Evolutionary conservation across 2,797 vertebrate genomes (phyloP).

Genomic region (Intellagama lesueurii): DNA sequence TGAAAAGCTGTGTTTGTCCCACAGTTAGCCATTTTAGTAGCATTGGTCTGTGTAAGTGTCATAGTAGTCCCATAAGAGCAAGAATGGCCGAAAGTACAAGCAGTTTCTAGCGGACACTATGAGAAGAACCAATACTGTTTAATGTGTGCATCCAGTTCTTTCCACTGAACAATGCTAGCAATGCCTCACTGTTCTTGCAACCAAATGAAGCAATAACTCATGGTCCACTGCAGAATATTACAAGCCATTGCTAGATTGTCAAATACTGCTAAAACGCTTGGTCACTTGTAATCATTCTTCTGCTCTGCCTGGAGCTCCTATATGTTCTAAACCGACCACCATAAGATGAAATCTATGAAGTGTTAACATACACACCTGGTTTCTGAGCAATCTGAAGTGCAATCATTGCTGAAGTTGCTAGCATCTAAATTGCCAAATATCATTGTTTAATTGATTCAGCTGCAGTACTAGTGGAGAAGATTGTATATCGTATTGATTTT

Average conservation of each 20-base stretch:
- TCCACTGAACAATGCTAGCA: slow-evolving; percentile 58
- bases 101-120: slow-evolving; percentile 57
- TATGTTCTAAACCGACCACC: slow-evolving; percentile 27
- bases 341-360: slow-evolving; percentile 57
- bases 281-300: slow-evolving; percentile 68
- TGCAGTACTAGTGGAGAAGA: slow-evolving; percentile 48
- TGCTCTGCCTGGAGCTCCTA: slow-evolving; percentile 33
- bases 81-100: slow-evolving; percentile 71
- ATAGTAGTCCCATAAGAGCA: slow-evolving; percentile 55
- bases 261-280: slow-evolving; percentile 65
- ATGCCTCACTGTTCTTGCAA: slow-evolving; percentile 66
- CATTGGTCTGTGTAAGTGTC: slow-evolving; percentile 75
- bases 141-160: slow-evolving; percentile 28
- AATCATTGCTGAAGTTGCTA: slow-evolving; percentile 41
- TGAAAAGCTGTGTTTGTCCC: slow-evolving; percentile 87
- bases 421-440: slow-evolving; percentile 8
- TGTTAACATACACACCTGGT: slow-evolving; percentile 25
- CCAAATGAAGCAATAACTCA: slow-evolving; percentile 79
- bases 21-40: slow-evolving; percentile 84
- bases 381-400: slow-evolving; percentile 46
- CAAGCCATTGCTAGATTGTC: slow-evolving; percentile 65
- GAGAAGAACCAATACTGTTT: slow-evolving; percentile 21
- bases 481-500: slow-evolving; percentile 60
- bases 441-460: slow-evolving; percentile 42
- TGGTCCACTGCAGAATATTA: slow-evolving; percentile 63